Conservation (phyloP, 2,113 vertebrate genomes). For the Ardeotis arabs region DNA sequence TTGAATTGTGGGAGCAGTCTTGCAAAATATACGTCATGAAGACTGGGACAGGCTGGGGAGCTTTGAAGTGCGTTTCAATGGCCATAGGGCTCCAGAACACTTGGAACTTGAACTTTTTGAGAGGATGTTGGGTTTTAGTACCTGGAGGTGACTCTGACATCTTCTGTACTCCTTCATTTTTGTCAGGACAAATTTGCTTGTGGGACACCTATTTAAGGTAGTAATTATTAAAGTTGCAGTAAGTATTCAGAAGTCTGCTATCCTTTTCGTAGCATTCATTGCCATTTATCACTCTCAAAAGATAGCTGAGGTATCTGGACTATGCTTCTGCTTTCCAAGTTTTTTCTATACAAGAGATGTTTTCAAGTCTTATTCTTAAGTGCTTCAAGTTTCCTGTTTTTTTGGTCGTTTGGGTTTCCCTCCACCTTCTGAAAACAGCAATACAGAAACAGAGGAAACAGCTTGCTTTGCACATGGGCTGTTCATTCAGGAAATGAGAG, state of each 20-base stretch:
- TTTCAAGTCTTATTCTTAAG: neutral
- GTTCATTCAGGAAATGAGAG: conserved; percentile 27
- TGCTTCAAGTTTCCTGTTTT: neutral
- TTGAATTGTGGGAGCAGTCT: neutral
- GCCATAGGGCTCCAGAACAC: neutral
- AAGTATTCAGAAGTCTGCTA: neutral
- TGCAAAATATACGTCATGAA: neutral
- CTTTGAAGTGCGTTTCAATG: neutral
- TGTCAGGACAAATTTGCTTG: neutral
- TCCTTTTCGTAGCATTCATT: neutral
- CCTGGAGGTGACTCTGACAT: neutral
- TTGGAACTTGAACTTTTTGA: neutral
- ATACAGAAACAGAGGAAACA: neutral
- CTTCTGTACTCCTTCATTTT: neutral
- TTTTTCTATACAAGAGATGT: neutral
- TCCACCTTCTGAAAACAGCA: neutral
- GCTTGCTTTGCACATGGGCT: neutral
- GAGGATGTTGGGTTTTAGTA: neutral
- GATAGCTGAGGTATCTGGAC: neutral
- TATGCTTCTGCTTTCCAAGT: neutral
- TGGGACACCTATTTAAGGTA: neutral
- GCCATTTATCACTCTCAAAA: neutral
- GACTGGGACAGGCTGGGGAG: neutral
- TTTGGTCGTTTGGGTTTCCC: neutral
- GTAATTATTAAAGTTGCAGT: neutral